Evolutionary conservation across 2,113 vertebrate species (phyloP).

Genomic region (Eclectus roratus): DNA sequence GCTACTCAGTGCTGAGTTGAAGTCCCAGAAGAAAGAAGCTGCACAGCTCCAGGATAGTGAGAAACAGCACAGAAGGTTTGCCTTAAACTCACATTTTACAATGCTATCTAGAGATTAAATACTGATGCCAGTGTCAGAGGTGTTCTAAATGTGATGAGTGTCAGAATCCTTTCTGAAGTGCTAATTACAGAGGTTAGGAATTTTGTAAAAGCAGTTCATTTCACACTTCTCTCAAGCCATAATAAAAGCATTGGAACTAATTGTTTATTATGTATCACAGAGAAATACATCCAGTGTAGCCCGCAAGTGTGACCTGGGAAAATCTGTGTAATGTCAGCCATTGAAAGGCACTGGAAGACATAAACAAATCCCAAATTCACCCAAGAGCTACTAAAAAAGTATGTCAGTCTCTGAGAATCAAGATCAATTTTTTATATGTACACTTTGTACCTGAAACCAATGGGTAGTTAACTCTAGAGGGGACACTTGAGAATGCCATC

Average conservation of each 20-base stretch:
- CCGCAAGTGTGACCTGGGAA: neutral
- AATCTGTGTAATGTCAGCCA: neutral
- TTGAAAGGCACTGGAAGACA: neutral
- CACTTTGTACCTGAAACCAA: neutral
- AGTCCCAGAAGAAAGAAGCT: constrained; percentile 80
- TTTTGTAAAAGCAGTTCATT: neutral
- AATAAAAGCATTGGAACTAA: neutral
- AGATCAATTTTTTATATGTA: rapidly evolving
- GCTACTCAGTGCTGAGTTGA: constrained; percentile 74
- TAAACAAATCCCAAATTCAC: neutral
- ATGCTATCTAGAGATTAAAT: neutral
- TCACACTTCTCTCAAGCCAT: neutral
- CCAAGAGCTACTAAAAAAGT: neutral
- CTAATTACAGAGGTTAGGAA: neutral
- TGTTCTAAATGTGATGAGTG: neutral
- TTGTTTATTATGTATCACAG: neutral
- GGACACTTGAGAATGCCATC: neutral
- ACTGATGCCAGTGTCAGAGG: neutral
- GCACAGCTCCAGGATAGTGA: constrained; percentile 80
- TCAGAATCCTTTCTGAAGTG: neutral
- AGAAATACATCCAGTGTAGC: neutral
- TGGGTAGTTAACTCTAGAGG: neutral
- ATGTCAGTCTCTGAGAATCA: neutral
- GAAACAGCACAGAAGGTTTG: constrained; percentile 79
- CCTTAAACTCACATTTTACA: neutral